Conservation (phyloP, 2,888 invertebrate genomes). For the Plusia festucae region DNA sequence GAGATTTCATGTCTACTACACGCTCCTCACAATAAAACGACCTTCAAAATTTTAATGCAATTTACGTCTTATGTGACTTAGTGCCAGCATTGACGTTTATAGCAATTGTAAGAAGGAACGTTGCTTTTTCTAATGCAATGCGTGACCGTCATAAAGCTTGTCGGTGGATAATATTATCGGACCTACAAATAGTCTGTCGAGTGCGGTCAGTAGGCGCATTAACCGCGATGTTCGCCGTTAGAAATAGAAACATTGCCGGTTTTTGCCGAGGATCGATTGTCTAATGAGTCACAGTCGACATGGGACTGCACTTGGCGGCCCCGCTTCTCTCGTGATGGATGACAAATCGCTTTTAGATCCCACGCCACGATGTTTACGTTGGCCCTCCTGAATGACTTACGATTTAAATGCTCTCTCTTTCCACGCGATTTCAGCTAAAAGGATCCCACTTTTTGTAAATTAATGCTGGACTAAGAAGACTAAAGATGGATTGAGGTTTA, state of each 20-base stretch:
- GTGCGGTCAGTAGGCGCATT: slow-evolving; percentile 49
- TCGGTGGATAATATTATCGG: slow-evolving; percentile 4
- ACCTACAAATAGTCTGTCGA: slow-evolving; percentile 34
- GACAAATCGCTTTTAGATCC: slow-evolving; percentile 84
- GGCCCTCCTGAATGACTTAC: slow-evolving; percentile 70
- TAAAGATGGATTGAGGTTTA: slow-evolving; percentile 28
- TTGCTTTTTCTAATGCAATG: too few species aligned
- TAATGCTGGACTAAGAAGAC: slow-evolving; percentile 37
- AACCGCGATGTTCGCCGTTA: slow-evolving; percentile 44
- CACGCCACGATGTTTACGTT: slow-evolving; percentile 71
- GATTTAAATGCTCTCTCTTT: slow-evolving; percentile 67
- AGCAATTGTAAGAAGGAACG: too few species aligned
- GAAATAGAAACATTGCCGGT: slow-evolving; percentile 62
- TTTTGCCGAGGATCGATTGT: slow-evolving; percentile 80
- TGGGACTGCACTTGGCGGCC: slow-evolving; percentile 84
- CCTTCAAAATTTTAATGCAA: not conserved
- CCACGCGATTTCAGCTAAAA: slow-evolving; percentile 54
- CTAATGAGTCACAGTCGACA: slow-evolving; percentile 86
- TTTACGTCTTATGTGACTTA: not conserved
- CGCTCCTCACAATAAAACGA: not conserved
- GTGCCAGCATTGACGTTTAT: not conserved
- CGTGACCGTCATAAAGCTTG: not conserved
- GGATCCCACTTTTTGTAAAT: slow-evolving; percentile 55
- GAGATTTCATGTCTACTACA: slow-evolving; percentile 1
- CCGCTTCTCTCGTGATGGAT: slow-evolving; percentile 80